phyloP scores from a whole-genome alignment of 2,797 vertebrate species.

The Syngnathus rostellatus region DNA sequence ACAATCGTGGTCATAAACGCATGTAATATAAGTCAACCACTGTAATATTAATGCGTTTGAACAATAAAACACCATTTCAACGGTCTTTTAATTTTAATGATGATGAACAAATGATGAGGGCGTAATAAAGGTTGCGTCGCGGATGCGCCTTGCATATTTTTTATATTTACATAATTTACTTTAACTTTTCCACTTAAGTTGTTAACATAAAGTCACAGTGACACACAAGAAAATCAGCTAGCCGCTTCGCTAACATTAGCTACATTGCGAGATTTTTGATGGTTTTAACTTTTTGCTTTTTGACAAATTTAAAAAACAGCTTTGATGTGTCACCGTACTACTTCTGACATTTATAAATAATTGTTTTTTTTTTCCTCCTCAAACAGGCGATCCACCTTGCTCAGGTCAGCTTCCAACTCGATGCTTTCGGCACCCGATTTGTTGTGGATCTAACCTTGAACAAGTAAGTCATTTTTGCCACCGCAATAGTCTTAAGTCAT shows the following conservation, averaged over 20 bases:
- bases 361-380: slow-evolving; percentile 30
- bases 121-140: background rate
- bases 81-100: background rate
- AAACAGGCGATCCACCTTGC: slow-evolving; percentile 86
- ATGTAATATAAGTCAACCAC: background rate
- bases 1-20: background rate
- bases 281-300: background rate
- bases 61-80: background rate
- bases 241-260: background rate
- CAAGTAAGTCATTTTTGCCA: slow-evolving; percentile 78
- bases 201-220: background rate
- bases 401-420: slow-evolving; percentile 92
- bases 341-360: background rate
- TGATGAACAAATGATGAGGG: background rate
- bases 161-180: background rate
- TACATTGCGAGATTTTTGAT: too few relatives aligned
- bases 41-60: background rate
- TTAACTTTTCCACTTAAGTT: background rate
- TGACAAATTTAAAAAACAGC: background rate
- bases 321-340: background rate
- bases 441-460: slow-evolving; percentile 91
- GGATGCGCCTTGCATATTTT: background rate
- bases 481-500: background rate
- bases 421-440: slow-evolving; percentile 89
- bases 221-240: background rate